Conservation (phyloP, 2,888 invertebrate species). For the Ditylenchus weischeri region DNA sequence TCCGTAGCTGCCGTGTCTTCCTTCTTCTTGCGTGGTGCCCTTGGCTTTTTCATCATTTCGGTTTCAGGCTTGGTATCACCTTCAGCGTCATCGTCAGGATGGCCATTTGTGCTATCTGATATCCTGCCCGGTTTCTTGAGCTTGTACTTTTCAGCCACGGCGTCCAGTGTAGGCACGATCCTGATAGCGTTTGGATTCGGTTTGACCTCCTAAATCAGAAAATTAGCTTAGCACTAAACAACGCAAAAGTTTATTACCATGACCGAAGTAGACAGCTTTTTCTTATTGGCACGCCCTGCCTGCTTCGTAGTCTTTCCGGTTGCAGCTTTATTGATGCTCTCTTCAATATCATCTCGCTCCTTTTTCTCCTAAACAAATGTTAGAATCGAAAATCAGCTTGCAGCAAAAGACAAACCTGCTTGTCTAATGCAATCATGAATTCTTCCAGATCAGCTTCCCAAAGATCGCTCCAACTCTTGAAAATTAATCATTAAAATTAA, state of each 20-base stretch:
- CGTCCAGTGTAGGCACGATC: conserved; percentile 43
- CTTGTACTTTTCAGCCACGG: conserved; percentile 48
- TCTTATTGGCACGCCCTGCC: not conserved
- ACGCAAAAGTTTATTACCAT: not conserved
- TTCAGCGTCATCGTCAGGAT: too few relatives aligned
- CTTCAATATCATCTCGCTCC: conserved; percentile 13
- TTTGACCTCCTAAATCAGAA: conserved; percentile 24
- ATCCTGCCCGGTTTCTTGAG: conserved; percentile 25
- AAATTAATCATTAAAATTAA: too few relatives aligned
- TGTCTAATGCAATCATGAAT: conserved; percentile 50
- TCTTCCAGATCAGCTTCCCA: conserved; percentile 84
- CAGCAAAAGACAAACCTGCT: conserved; percentile 35
- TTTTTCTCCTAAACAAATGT: conserved; percentile 17
- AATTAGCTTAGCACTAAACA: not conserved
- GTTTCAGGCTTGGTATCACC: too few relatives aligned
- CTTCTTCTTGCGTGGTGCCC: too few relatives aligned
- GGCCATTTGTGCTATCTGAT: too few relatives aligned
- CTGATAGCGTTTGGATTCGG: conserved; percentile 34
- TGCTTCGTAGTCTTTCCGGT: conserved; percentile 42
- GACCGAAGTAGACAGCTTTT: conserved; percentile 2
- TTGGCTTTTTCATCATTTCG: too few relatives aligned
- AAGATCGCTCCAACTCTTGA: conserved; percentile 69
- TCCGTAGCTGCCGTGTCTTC: too few relatives aligned
- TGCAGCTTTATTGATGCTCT: conserved; percentile 63
- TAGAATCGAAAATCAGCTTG: not conserved